Evolutionary conservation across 2,113 vertebrate species (phyloP), one percentile per base, ranked within the genome.

Genomic region (Osmerus eperlanus): DNA sequence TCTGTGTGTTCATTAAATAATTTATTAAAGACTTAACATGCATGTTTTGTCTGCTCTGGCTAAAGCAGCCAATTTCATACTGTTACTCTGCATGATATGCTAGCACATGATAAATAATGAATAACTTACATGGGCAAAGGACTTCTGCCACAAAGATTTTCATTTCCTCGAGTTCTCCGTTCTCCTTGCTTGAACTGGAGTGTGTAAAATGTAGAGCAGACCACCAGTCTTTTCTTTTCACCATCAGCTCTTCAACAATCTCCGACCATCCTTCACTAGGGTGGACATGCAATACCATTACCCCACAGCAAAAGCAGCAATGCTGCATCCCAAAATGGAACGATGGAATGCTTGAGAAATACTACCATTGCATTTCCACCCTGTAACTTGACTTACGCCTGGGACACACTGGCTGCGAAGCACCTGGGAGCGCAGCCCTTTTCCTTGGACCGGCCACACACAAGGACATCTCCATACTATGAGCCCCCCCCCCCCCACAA

Each of bases 171-270:
- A 96, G 90, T 4, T 75, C 69, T 3, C 74, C 47, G 54, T 91
- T 90, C 25, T 98, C 91, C 15, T 41, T 89, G 47, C 74, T 92
- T 25, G 91, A 92, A 51, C 93, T 92, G 73, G 90, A 92, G 60
- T 7, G 73, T 18, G 92, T 95, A 78, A 95, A 99, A 87, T 98
- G 96, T 81, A 97, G 92, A 2, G 77, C 67, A 3, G 94, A 91
- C 97, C 97, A 99, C 94, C 95, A 96, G 70, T 83, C 90, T 68
- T 83, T 92, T 80, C 96, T 93, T 16, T 64, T 58, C 4, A n/a
- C 66, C 96, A 96, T 96, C 32, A 91, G 84, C 52, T 87, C 78
- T 2, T 70, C 67, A 25, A 96, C 77, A 77, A 92, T 84, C 0
- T 70, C 61, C 64, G 69, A 54, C 29, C 85, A 79, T 60, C 72